These are phyloP conservation scores for Branchinecta lindahli DNA, from an alignment of 1,140 invertebrate species.

Conservation along the genomic window DNA sequence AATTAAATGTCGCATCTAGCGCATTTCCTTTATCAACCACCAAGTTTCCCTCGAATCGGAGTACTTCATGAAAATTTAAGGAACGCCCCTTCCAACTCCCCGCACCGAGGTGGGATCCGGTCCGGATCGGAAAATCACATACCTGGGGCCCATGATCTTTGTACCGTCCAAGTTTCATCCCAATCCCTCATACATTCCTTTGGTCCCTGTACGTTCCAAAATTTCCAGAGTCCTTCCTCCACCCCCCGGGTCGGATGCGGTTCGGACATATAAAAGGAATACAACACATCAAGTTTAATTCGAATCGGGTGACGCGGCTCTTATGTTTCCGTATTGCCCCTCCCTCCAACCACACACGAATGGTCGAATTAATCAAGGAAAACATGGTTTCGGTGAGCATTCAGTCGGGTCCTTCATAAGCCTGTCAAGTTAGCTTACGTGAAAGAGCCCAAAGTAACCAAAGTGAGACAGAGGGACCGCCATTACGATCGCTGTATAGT, in stretches of 20 bases:
- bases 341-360: background rate
- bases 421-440: no score
- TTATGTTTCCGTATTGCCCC: background rate
- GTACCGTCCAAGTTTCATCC: background rate
- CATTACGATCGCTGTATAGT: no score
- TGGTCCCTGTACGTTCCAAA: background rate
- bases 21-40: no score
- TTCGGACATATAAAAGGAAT: background rate
- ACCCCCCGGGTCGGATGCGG: constrained; percentile 2
- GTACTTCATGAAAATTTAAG: no score
- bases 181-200: no score
- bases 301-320: background rate
- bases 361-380: constrained; percentile 8
- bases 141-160: constrained; percentile 3
- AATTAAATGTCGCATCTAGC: no score
- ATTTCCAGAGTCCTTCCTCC: background rate
- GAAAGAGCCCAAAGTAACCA: no score
- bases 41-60: no score
- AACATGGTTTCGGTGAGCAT: background rate
- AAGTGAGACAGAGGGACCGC: no score
- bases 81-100: background rate
- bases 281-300: background rate
- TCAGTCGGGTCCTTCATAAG: background rate
- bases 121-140: background rate
- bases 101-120: background rate